phyloP scores from a whole-genome alignment of 2,797 vertebrate genomes.

The Malurus leucopterus region DNA sequence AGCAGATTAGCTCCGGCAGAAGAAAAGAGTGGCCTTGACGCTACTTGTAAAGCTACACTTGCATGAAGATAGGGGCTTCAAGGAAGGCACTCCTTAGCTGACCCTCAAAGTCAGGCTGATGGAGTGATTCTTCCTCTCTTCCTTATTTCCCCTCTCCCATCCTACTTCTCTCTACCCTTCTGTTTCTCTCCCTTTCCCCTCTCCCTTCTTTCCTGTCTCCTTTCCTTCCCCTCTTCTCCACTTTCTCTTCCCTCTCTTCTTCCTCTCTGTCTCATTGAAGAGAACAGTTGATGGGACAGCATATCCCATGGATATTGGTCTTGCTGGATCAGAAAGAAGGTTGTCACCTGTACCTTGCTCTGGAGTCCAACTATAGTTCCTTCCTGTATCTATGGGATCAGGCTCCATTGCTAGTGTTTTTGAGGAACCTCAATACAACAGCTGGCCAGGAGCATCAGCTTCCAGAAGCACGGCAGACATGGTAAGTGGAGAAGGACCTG shows the following conservation, averaged over 20 bases:
- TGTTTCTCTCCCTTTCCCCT: not conserved
- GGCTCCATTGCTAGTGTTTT: not conserved
- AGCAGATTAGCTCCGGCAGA: not conserved
- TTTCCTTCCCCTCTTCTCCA: not conserved
- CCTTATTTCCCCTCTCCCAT: not conserved
- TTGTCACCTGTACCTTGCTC: not conserved
- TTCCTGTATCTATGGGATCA: not conserved
- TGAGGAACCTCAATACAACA: not conserved
- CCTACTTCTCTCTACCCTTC: not conserved
- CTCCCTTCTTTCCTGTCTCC: not conserved
- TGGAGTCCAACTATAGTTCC: not conserved
- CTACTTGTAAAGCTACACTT: not conserved
- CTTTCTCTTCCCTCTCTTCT: not conserved
- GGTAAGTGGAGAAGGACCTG: fast-evolving
- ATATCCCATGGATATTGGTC: not conserved
- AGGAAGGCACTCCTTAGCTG: not conserved
- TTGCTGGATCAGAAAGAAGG: not conserved
- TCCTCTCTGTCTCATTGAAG: not conserved
- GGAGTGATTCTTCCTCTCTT: not conserved
- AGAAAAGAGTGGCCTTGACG: not conserved
- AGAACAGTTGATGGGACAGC: not conserved
- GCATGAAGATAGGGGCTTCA: not conserved
- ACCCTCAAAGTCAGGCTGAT: not conserved
- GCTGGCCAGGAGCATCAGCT: not conserved
- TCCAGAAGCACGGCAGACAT: not conserved